A percentile compares a stretch with the other conserved stretches of the same genome.
These are phyloP conservation scores for Harpegnathos saltator DNA, from an alignment of 1,140 invertebrate genomes.

Conservation along the genomic window DNA sequence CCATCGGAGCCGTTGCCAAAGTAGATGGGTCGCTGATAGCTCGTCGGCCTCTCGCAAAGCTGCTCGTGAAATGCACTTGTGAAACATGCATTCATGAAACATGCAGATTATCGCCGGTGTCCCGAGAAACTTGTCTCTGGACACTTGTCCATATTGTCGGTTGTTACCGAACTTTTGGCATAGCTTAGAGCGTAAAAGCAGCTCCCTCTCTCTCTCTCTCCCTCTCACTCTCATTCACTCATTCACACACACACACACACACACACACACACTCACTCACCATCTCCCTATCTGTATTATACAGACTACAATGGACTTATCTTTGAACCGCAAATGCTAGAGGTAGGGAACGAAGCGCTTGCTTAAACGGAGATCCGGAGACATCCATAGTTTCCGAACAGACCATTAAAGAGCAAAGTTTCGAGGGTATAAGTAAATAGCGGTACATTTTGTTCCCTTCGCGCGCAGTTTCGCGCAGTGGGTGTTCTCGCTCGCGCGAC, in stretches of 20 bases:
- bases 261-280: too few species aligned
- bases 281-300: neutral
- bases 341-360: neutral
- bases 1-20: slow-evolving; percentile 38
- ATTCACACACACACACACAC: too few species aligned
- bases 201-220: too few species aligned
- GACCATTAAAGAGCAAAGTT: neutral
- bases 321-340: neutral
- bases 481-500: too few species aligned
- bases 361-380: neutral
- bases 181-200: neutral
- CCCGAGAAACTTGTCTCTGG: slow-evolving; percentile 38
- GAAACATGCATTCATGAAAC: slow-evolving; percentile 37
- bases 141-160: slow-evolving; percentile 19
- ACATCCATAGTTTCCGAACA: neutral
- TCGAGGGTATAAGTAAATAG: slow-evolving; percentile 14
- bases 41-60: slow-evolving; percentile 35
- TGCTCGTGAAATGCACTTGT: slow-evolving; percentile 40
- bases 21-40: slow-evolving; percentile 52
- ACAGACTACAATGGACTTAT: neutral
- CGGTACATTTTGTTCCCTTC: neutral
- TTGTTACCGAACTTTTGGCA: slow-evolving; percentile 39
- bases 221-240: too few species aligned
- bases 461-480: neutral
- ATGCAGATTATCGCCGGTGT: slow-evolving; percentile 35